Conservation (phyloP, 2,113 vertebrate genomes). For the Tetraodon nigroviridis region DNA sequence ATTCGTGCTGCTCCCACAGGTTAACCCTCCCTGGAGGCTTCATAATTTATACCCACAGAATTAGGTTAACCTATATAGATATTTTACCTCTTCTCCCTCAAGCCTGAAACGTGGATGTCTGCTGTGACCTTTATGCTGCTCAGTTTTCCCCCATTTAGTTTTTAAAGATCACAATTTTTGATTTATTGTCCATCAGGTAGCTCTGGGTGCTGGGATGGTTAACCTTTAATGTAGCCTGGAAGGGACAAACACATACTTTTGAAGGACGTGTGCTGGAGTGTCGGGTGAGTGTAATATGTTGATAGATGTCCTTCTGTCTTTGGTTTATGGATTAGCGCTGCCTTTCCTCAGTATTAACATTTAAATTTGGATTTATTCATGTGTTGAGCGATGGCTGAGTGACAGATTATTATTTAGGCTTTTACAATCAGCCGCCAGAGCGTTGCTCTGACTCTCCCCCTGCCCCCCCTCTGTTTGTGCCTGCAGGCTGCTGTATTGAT, state of each 20-base stretch:
- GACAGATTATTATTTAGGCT: conserved; percentile 1
- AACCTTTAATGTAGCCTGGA: no score
- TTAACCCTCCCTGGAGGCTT: conserved; percentile 6
- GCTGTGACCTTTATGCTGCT: background rate
- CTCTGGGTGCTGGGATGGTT: no score
- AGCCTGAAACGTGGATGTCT: background rate
- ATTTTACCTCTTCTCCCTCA: background rate
- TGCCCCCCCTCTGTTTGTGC: conserved; percentile 29
- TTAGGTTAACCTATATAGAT: background rate
- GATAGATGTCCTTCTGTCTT: no score
- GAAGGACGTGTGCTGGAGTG: no score
- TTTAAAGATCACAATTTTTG: background rate
- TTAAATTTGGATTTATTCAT: conserved; percentile 3
- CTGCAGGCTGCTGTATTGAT: conserved; percentile 60
- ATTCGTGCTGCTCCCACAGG: conserved; percentile 17
- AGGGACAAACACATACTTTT: no score
- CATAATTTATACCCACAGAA: conserved; percentile 3
- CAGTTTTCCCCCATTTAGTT: background rate
- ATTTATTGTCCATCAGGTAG: background rate
- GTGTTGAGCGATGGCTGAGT: background rate
- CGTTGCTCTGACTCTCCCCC: conserved; percentile 4
- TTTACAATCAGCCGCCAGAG: conserved; percentile 17
- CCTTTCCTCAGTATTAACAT: no score
- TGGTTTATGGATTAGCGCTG: no score
- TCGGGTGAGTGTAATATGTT: no score